phyloP scores from a whole-genome alignment of 2,797 vertebrate species.

The Tiaroga cobitis region DNA sequence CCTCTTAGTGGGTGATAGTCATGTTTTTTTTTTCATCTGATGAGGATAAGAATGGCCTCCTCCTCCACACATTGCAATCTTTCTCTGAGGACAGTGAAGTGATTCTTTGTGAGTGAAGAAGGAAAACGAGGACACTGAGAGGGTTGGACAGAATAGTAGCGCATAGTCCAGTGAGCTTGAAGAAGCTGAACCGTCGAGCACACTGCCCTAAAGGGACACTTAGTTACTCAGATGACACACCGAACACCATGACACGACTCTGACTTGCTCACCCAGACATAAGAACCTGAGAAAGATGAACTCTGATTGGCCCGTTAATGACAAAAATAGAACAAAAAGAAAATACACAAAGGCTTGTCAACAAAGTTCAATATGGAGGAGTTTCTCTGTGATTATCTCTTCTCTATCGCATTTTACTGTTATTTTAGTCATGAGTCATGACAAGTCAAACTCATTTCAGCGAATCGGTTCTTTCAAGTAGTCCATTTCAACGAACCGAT shows the following conservation, averaged over 20 bases:
- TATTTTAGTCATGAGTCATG: neutral
- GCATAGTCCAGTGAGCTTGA: conserved; percentile 26
- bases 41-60: neutral
- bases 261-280: conserved; percentile 22
- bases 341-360: neutral
- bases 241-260: conserved; percentile 19
- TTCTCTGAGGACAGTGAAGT: conserved; percentile 30
- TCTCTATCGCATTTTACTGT: neutral
- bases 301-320: conserved; percentile 4
- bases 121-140: conserved; percentile 38
- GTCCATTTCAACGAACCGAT: neutral
- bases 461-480: neutral
- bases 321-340: conserved; percentile 6
- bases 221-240: conserved; percentile 32
- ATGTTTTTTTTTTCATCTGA: conserved; percentile 35
- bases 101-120: conserved; percentile 37
- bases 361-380: neutral
- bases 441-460: neutral
- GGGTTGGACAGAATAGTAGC: neutral
- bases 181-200: conserved; percentile 15
- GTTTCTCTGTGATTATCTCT: neutral
- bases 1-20: conserved; percentile 2
- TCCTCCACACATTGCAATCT: conserved; percentile 6
- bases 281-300: conserved; percentile 5
- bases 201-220: conserved; percentile 25